A percentile compares a stretch with the other conserved stretches of the same genome.
These are phyloP conservation scores for Trypoxylon attenuatum DNA, from an alignment of 2,888 invertebrate species.

Conservation along the genomic window DNA sequence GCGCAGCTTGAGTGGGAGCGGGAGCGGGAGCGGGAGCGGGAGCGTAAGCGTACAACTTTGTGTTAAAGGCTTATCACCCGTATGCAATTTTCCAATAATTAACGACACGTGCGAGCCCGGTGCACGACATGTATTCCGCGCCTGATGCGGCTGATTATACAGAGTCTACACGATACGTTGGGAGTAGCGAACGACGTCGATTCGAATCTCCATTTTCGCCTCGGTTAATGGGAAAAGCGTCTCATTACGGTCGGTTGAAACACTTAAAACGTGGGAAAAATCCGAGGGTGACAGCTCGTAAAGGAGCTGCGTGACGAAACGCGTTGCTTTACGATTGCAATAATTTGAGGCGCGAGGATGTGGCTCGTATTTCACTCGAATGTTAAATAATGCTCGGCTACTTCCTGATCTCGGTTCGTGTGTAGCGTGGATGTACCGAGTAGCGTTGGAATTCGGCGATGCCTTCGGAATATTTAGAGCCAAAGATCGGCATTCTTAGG, in stretches of 20 bases:
- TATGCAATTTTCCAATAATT: constrained; percentile 9
- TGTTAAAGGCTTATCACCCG: constrained; percentile 4
- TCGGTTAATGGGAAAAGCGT: too few relatives aligned
- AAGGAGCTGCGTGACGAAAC: not conserved
- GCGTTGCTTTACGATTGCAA: not conserved
- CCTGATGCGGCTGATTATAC: too few relatives aligned
- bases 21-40: too few relatives aligned
- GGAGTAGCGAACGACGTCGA: too few relatives aligned
- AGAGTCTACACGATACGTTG: too few relatives aligned
- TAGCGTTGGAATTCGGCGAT: constrained; percentile 41
- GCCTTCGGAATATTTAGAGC: constrained; percentile 38
- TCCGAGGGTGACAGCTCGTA: not conserved
- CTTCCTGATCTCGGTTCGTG: constrained; percentile 8
- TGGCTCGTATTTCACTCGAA: not conserved
- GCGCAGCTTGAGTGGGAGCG: too few relatives aligned
- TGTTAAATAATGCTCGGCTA: not conserved
- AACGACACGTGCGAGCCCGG: not conserved
- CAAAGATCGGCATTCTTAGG: constrained; percentile 14
- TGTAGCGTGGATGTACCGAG: constrained; percentile 31
- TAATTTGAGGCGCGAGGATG: not conserved
- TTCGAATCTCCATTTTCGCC: too few relatives aligned
- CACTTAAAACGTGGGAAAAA: too few relatives aligned
- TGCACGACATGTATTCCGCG: not conserved
- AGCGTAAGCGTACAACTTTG: too few relatives aligned
- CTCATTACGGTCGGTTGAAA: too few relatives aligned